phyloP scores from a whole-genome alignment of 2,888 invertebrate species.

The Coleophora deauratella region DNA sequence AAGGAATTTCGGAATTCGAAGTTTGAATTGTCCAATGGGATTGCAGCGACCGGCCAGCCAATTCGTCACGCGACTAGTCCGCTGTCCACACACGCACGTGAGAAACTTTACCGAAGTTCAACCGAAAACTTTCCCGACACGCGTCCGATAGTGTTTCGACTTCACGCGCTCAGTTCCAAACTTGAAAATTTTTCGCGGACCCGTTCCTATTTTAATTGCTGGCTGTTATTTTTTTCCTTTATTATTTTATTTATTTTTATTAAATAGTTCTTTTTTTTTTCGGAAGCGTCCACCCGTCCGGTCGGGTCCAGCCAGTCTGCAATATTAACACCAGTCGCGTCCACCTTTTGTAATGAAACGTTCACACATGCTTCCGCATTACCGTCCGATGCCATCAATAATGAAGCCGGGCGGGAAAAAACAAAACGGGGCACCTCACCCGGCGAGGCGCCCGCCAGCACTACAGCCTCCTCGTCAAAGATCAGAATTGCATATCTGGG shows the following conservation, averaged over 20 bases:
- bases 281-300: slow-evolving; percentile 67
- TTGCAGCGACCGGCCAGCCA: slow-evolving; percentile 38
- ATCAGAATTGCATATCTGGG: slow-evolving; percentile 80
- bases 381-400: slow-evolving; percentile 74
- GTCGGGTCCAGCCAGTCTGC: slow-evolving; percentile 70
- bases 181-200: slow-evolving; percentile 24
- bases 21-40: slow-evolving; percentile 24
- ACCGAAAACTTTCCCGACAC: slow-evolving; percentile 48
- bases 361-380: slow-evolving; percentile 75
- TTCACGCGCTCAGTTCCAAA: slow-evolving; percentile 29
- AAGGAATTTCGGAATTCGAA: slow-evolving; percentile 23
- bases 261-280: slow-evolving; percentile 49
- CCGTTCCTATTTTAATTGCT: slow-evolving; percentile 35
- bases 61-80: slow-evolving; percentile 37
- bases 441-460: slow-evolving; percentile 71
- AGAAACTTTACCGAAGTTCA: slow-evolving; percentile 52
- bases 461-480: slow-evolving; percentile 76
- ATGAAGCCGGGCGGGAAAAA: slow-evolving; percentile 75
- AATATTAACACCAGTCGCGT: slow-evolving; percentile 71
- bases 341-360: slow-evolving; percentile 75
- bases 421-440: slow-evolving; percentile 71
- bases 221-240: slow-evolving; percentile 35
- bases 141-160: slow-evolving; percentile 41
- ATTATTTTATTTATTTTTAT: slow-evolving; percentile 35
- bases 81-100: slow-evolving; percentile 60